phyloP scores from a whole-genome alignment of 2,888 invertebrate species.

The Cephus pulcher region DNA sequence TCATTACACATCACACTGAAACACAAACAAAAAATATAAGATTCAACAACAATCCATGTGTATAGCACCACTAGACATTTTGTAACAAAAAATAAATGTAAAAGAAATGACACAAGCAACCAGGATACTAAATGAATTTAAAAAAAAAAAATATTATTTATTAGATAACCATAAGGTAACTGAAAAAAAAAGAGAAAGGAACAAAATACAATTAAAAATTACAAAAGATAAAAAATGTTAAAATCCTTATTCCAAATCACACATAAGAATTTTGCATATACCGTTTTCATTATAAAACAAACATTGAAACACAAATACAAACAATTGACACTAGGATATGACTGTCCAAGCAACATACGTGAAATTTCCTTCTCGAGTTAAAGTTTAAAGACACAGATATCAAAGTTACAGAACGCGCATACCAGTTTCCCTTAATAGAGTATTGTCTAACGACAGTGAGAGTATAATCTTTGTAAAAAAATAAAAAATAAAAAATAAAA shows the following conservation, averaged over 20 bases:
- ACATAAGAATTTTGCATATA: background rate
- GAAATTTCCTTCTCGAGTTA: background rate
- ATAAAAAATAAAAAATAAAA: too few species aligned
- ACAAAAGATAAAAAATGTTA: background rate
- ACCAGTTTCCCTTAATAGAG: background rate
- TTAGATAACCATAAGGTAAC: background rate
- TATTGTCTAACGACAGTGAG: background rate
- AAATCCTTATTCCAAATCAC: background rate
- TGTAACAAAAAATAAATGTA: conserved; percentile 4
- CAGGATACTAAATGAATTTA: background rate
- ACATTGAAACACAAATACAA: background rate
- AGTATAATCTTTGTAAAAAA: background rate
- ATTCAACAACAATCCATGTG: background rate
- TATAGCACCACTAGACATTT: background rate
- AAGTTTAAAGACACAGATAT: background rate
- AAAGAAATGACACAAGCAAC: background rate
- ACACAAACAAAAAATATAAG: conserved; percentile 18
- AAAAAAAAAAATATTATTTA: background rate
- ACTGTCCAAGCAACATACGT: background rate
- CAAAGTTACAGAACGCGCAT: background rate
- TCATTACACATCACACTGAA: conserved; percentile 65
- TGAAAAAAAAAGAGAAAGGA: background rate
- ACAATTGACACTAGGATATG: background rate
- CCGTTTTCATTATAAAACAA: background rate
- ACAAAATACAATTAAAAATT: background rate